These are phyloP conservation scores for Cottoperca gobio DNA, from an alignment of 2,797 vertebrate species.

Conservation along the genomic window DNA sequence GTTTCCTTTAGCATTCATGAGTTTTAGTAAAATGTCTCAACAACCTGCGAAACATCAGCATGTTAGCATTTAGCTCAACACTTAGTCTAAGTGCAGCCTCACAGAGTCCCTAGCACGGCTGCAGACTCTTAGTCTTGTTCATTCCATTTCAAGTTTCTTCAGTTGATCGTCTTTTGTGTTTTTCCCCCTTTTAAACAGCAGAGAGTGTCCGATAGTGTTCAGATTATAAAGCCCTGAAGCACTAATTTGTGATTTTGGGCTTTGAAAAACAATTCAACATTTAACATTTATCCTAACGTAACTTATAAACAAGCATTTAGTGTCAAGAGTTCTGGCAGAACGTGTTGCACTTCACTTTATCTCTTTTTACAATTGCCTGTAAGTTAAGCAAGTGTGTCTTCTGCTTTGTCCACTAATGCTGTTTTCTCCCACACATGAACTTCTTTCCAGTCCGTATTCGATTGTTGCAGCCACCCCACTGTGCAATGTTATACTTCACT, in stretches of 20 bases:
- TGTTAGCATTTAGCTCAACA: not conserved
- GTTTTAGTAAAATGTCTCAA: not conserved
- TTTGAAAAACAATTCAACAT: not conserved
- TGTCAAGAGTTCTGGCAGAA: no score
- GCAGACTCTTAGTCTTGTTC: not conserved
- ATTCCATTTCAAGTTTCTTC: no score
- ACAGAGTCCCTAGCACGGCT: not conserved
- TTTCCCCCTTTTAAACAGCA: not conserved
- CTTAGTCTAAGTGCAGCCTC: not conserved
- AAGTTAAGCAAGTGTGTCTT: not conserved
- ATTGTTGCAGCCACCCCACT: slow-evolving; percentile 15
- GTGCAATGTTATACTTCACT: slow-evolving; percentile 30
- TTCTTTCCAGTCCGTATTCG: slow-evolving; percentile 9
- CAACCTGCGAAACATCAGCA: not conserved
- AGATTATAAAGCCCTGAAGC: not conserved
- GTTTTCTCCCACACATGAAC: not conserved
- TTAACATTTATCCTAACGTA: not conserved
- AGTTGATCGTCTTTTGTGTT: not conserved
- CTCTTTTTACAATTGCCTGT: not conserved
- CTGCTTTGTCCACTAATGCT: not conserved
- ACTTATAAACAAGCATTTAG: not conserved
- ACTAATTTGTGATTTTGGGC: not conserved
- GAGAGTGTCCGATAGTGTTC: not conserved
- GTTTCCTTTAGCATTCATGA: no score
- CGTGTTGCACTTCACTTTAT: not conserved